Conservation (phyloP, 2,888 invertebrate genomes). For the Alloplasta piceator region DNA sequence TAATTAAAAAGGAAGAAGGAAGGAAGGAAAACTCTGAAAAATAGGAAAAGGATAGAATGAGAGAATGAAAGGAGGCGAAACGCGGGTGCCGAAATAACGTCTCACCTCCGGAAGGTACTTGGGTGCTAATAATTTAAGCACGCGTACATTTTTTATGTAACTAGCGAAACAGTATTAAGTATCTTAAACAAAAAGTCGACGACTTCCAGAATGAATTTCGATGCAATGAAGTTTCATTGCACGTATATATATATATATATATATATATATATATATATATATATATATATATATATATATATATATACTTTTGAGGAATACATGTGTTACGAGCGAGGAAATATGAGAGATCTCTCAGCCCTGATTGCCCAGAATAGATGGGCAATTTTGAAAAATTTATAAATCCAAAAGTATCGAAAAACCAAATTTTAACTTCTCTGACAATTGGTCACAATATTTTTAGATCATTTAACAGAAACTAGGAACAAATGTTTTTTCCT, state of each 20-base stretch:
- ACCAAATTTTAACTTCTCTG: too few relatives aligned
- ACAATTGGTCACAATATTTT: too few relatives aligned
- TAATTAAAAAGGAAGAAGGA: slow-evolving; percentile 60
- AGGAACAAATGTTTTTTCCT: too few relatives aligned
- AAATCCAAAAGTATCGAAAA: too few relatives aligned
- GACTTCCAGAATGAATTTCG: slow-evolving; percentile 6
- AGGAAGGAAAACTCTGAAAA: slow-evolving; percentile 50
- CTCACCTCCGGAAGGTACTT: slow-evolving; percentile 53
- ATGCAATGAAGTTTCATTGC: slow-evolving; percentile 13
- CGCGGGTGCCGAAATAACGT: slow-evolving; percentile 49
- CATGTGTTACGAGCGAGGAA: slow-evolving; percentile 26
- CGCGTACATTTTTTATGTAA: slow-evolving; percentile 56
- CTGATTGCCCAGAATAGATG: too few relatives aligned
- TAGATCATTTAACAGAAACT: too few relatives aligned
- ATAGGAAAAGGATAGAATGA: slow-evolving; percentile 39
- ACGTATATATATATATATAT: not conserved
- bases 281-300: slow-evolving; percentile 1
- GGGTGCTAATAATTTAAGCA: slow-evolving; percentile 55
- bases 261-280: slow-evolving; percentile 4
- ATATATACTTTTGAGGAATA: slow-evolving; percentile 32
- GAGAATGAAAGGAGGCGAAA: slow-evolving; percentile 33
- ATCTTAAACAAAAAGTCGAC: slow-evolving; percentile 31
- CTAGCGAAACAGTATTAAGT: slow-evolving; percentile 61
- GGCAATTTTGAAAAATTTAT: too few relatives aligned
- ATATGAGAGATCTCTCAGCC: not conserved